Percentiles rank a stretch among this genome's conserved stretches.
Conservation (phyloP, 2,797 vertebrate species). For the Sylvia borin region DNA sequence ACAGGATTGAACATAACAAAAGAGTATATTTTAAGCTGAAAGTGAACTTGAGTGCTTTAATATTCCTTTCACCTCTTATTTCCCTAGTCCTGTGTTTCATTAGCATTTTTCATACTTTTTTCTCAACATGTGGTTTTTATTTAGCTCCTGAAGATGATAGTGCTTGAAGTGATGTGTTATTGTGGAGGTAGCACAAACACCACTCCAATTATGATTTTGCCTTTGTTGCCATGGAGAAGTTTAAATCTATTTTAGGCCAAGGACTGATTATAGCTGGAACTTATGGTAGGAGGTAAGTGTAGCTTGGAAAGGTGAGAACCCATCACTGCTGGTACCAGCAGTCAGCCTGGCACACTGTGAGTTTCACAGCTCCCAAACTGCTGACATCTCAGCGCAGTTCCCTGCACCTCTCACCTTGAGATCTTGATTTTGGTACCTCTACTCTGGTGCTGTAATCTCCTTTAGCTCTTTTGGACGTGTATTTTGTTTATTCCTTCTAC, state of each 20-base stretch:
- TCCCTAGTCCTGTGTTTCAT: slow-evolving; percentile 20
- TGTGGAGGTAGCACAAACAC: slow-evolving; percentile 40
- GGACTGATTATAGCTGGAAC: slow-evolving; percentile 13
- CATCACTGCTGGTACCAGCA: neutral
- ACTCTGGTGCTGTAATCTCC: neutral
- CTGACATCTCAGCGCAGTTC: neutral
- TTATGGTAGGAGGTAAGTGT: neutral
- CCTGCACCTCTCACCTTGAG: neutral
- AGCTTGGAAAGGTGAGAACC: slow-evolving; percentile 3
- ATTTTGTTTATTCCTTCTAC: neutral
- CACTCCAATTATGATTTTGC: slow-evolving; percentile 38
- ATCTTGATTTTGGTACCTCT: neutral
- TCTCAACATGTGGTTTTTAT: slow-evolving; percentile 47
- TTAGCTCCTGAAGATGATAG: slow-evolving; percentile 19
- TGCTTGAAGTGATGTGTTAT: slow-evolving; percentile 36
- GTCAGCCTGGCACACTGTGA: neutral
- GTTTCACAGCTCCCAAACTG: neutral
- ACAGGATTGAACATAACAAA: neutral
- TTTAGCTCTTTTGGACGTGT: neutral
- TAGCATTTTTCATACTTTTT: slow-evolving; percentile 49
- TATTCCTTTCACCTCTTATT: slow-evolving; percentile 30
- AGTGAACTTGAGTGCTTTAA: slow-evolving; percentile 8
- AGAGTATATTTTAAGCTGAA: neutral
- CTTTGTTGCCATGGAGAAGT: slow-evolving; percentile 60
- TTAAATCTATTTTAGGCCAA: slow-evolving; percentile 44